These are phyloP conservation scores for Leptopilina boulardi DNA, from an alignment of 1,140 invertebrate species.

Conservation along the genomic window DNA sequence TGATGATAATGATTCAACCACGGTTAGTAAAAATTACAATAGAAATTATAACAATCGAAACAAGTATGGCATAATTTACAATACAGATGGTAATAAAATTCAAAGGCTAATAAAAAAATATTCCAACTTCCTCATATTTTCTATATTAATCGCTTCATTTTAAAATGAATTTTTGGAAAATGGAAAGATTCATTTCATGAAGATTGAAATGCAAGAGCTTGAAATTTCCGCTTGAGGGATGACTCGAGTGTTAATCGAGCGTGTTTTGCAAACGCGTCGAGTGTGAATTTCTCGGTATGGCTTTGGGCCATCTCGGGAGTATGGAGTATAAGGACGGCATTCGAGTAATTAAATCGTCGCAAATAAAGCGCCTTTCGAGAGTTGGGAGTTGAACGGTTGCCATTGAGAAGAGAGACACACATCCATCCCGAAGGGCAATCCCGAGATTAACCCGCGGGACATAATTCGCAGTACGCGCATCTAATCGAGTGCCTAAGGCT, in stretches of 20 bases:
- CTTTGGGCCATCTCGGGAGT: conserved; percentile 42
- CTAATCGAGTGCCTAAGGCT: conserved; percentile 61
- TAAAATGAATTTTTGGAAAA: too few species aligned
- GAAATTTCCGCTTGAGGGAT: conserved; percentile 8
- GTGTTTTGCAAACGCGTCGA: conserved; percentile 24
- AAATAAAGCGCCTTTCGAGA: conserved; percentile 60
- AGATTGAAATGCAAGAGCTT: background rate
- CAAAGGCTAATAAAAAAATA: too few species aligned
- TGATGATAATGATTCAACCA: too few species aligned
- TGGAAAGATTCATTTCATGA: background rate
- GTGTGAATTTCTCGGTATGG: conserved; percentile 33
- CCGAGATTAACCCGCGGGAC: conserved; percentile 53
- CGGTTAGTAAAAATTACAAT: too few species aligned
- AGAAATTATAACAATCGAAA: too few species aligned
- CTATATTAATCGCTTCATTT: too few species aligned
- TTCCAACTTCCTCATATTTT: too few species aligned
- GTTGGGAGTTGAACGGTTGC: conserved; percentile 35
- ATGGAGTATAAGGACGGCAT: conserved; percentile 40
- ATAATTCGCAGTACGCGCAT: conserved; percentile 38
- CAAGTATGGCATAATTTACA: too few species aligned
- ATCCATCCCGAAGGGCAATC: conserved; percentile 47
- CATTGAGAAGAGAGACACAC: conserved; percentile 46
- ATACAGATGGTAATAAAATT: too few species aligned
- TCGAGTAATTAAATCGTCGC: conserved; percentile 64
- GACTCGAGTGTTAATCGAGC: conserved; percentile 22